Base-by-base conservation (phyloP, 1,140 invertebrate species). In the Diorhabda sublineata region DNA sequence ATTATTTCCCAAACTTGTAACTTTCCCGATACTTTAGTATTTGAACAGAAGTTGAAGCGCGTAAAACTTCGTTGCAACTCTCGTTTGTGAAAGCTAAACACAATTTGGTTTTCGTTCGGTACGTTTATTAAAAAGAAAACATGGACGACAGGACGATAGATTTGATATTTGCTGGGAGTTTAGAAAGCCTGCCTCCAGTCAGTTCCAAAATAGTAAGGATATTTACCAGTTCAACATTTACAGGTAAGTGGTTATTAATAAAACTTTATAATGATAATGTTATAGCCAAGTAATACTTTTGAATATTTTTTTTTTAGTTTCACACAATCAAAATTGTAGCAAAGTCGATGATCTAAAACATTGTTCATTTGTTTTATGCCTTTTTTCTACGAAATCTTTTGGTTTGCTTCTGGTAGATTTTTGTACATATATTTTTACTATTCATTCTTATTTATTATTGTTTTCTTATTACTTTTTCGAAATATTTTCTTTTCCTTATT, bases 171-270 rank as follows among this genome's bases (percentile, higher is more conserved):
- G 85, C 89, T 5, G 97, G 97, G 9, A 91, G 90, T 2, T 83
- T 98, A 71, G 91, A 95, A 76, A 90, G 91, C 52, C 83, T 99
- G 69, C 97, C 97, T 2, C 91, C 96, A 2, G 93, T 98, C 45
- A 97, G 95, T 81, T 98, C 96, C 0, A 98, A 98, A 86, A 97
- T 99, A 77, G 97, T 98, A 11, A 87, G 97, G 70, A 98, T 99
- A 76, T 99, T 99, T 80, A 99, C 97, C 9, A 98, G 96, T 79
- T 98, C 97, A 0, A 99, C 97, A 0, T 99, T 99, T 78, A 98
- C 97, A 80, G 96, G 96, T 97, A 86, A 85, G 61, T 3, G n/a
- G 0, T 26, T 1, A 26, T 26, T 26, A 26, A 26, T 26, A 26
- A 26, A 26, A 2, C 26, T 26, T 26, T 26, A 26, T 26, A 26